Base-by-base conservation (phyloP, 2,888 invertebrate species). In the Aricia artaxerxes region DNA sequence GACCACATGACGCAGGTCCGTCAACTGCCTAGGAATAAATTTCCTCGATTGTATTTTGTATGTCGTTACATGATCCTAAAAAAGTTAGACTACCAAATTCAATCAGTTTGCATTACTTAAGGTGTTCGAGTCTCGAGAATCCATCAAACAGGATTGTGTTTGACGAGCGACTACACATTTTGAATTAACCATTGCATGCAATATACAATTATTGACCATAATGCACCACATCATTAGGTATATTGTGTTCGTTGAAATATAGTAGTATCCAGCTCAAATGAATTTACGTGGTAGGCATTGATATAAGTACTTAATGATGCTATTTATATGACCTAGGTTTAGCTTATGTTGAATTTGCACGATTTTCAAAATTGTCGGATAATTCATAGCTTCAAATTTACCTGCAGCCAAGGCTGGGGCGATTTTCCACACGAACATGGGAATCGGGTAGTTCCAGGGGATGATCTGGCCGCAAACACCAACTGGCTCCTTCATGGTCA, bases 341-440 rank as follows among this genome's bases (percentile, higher is more conserved):
- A 3, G 31, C 11, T 64, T 9, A 9, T 64, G 31, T 64, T 64
- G 9, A 35, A 64, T 64, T 49, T 49, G 49, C 3, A 49, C 11
- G 61, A 1, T 16, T 61, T 1, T 61, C 4, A 24, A 61, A 61
- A 61, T 7, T 57, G 13, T 53, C 4, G 4, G 11, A 3, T 31
- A 4, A 35, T 5, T 53, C 35, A 5, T 73, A 35, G 35, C 53
- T 80, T 83, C 97, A 73, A 40, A 79, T 78, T 84, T 85, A 93
- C 94, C 94, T 84, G 97, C 97, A 9, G 97, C 96, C 78, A 97
- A 88, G 0, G 97, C 97, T 0, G 97, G 97, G 1, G 95, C 97
- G 78, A 99, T 95, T 91, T 99, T 99, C 99, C 99, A 99, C 1
- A 97, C 96, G 92, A 98, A 96, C 99, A 99, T 99, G 80, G 99